Conservation (phyloP, 2,797 vertebrate species). For the Acomys russatus region DNA sequence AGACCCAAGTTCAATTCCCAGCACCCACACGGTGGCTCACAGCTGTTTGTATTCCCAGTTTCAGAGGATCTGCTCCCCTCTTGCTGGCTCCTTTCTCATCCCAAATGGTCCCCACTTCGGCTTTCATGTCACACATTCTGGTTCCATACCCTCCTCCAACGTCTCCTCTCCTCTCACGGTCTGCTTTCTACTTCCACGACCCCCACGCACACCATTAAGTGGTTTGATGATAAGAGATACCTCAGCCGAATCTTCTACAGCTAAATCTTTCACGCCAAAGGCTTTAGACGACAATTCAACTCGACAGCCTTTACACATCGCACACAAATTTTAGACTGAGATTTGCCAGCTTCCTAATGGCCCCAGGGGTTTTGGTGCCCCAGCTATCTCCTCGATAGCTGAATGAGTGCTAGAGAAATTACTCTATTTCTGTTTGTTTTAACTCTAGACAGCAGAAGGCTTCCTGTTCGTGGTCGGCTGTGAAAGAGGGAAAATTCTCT, state of each 20-base stretch:
- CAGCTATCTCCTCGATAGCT: constrained; percentile 3
- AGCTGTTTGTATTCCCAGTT: background rate
- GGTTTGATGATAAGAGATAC: constrained; percentile 5
- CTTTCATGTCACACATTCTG: background rate
- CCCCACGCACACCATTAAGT: too few species aligned
- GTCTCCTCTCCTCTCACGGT: background rate
- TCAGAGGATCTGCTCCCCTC: background rate
- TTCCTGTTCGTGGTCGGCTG: constrained; percentile 99
- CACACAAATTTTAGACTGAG: constrained; percentile 29
- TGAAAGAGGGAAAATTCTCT: constrained; percentile 97
- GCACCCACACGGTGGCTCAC: background rate
- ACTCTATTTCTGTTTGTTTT: constrained; percentile 53
- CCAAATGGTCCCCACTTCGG: background rate
- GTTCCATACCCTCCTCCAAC: too few species aligned
- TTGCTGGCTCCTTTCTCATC: background rate
- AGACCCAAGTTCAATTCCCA: background rate
- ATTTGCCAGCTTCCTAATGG: background rate
- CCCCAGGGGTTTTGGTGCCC: background rate
- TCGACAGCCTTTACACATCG: background rate
- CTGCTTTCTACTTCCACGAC: background rate
- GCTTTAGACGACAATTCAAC: background rate
- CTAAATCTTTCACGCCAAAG: background rate
- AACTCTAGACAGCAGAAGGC: constrained; percentile 95
- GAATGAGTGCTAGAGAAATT: background rate
- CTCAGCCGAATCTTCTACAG: background rate